Percentiles rank a stretch among this genome's conserved stretches.
These are phyloP conservation scores for Penelope pileata DNA, from an alignment of 2,113 vertebrate genomes.

Conservation along the genomic window DNA sequence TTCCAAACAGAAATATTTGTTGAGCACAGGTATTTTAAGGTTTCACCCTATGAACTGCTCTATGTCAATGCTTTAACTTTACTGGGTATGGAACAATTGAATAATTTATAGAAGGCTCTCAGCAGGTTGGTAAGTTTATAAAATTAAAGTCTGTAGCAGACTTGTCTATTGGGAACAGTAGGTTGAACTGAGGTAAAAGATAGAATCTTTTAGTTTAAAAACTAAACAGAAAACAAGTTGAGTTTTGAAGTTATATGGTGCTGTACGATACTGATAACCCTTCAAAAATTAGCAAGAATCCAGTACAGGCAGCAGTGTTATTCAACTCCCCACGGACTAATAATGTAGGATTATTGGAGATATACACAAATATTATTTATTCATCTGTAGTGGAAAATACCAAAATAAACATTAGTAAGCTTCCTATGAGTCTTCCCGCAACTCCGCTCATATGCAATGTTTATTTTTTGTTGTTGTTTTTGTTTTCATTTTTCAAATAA, in stretches of 20 bases:
- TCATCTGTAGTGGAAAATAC: conserved; percentile 1
- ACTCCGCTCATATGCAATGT: neutral
- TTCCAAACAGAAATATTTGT: neutral
- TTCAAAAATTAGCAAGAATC: conserved; percentile 11
- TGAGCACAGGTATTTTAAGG: neutral
- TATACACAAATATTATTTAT: neutral
- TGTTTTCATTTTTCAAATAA: neutral
- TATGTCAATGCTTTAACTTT: neutral
- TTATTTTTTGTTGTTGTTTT: neutral
- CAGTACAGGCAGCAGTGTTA: neutral
- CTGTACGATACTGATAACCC: conserved; percentile 49
- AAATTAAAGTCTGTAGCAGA: conserved; percentile 4
- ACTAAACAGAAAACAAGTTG: neutral
- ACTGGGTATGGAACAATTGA: neutral
- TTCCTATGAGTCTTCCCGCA: neutral
- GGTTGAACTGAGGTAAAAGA: conserved; percentile 8
- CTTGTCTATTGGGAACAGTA: neutral
- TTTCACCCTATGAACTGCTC: neutral
- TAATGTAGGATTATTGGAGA: conserved; percentile 23
- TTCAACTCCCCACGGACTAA: neutral
- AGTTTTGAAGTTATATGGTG: conserved; percentile 1
- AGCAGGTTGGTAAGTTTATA: neutral
- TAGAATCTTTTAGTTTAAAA: conserved; percentile 14
- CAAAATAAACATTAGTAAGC: conserved; percentile 20
- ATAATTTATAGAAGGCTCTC: neutral